Evolutionary conservation across 64 coral and sea anemone species (phyloP), one percentile per base, ranked within the genome.

Genomic region (Stichodactyla mertensii): DNA sequence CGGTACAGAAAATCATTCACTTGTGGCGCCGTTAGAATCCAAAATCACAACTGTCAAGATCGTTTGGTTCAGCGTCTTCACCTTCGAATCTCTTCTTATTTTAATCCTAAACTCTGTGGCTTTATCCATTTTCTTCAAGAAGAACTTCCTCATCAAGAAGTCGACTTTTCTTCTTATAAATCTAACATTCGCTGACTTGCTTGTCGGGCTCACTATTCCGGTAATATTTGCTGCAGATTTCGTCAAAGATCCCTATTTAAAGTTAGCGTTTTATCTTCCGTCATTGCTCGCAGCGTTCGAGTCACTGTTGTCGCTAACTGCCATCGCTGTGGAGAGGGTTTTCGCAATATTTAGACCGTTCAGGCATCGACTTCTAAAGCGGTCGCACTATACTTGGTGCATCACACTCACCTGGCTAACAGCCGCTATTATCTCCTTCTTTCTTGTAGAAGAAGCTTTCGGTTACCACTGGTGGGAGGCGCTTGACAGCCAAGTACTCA

Each of bases 61-160:
- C 24, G 69, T 74, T 19, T 74, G 69, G 69, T 74, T 26, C 16
- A 31, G 24, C 69, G 16, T 31, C 0, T 74, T 74, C 11, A 74
- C 69, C 8, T 11, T 31, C 0, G 69, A 74, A 55, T 82, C 80
- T 2, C 7, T 55, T 10, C 15, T 82, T 6, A 82, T 82, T 22
- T 20, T 82, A 57, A 27, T 82, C 27, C 18, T 82, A 45, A 82
- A 82, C 80, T 82, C 80, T 19, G 19, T 82, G 6, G 80, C 80
- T 1, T 36, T 82, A 6, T n/a, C 51, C 9, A 57, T 82, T 16
- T 82, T 82, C 51, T 36, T 82, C 52, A 54, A 57, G 19, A 82
- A 82, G 80, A 82, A 20, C 0, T 82, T 82, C 6, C 80, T 54
- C 4, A 55, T 12, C 8, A 82, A 82, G 15, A 54, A 82, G 51